Conservation (phyloP, 2,888 invertebrate species). For the Lamproptera curius region DNA sequence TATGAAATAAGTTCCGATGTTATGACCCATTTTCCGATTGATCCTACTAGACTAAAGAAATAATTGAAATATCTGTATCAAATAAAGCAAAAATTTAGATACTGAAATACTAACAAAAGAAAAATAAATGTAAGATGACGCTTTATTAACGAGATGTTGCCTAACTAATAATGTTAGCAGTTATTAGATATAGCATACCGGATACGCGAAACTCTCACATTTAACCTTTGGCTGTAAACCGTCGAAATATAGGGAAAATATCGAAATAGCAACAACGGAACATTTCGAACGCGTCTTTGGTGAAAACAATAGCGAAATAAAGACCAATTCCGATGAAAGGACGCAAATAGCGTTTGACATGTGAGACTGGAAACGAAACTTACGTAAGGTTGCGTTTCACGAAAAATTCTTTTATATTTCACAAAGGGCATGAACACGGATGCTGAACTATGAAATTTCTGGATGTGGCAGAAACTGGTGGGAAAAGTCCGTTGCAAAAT, state of each 20-base stretch:
- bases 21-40: no score
- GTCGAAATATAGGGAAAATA: constrained; percentile 23
- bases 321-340: constrained; percentile 29
- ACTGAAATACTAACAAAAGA: no score
- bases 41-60: no score
- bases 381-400: constrained; percentile 31
- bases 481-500: constrained; percentile 5
- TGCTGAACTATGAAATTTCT: constrained; percentile 27
- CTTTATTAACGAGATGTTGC: no score
- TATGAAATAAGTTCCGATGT: no score
- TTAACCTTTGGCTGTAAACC: neutral
- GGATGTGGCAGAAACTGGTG: constrained; percentile 7
- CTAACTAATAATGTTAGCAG: no score
- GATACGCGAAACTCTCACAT: neutral
- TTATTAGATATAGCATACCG: no score
- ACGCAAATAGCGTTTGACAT: constrained; percentile 38
- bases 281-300: constrained; percentile 20
- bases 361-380: constrained; percentile 36
- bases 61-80: no score
- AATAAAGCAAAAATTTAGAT: no score
- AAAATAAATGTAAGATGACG: no score
- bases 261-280: constrained; percentile 19
- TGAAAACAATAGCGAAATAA: constrained; percentile 33
- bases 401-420: constrained; percentile 29
- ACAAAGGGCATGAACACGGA: constrained; percentile 28